Percentiles rank a stretch among this genome's conserved stretches.
Conservation (phyloP, 2,113 vertebrate genomes). For the Haemorhous mexicanus region DNA sequence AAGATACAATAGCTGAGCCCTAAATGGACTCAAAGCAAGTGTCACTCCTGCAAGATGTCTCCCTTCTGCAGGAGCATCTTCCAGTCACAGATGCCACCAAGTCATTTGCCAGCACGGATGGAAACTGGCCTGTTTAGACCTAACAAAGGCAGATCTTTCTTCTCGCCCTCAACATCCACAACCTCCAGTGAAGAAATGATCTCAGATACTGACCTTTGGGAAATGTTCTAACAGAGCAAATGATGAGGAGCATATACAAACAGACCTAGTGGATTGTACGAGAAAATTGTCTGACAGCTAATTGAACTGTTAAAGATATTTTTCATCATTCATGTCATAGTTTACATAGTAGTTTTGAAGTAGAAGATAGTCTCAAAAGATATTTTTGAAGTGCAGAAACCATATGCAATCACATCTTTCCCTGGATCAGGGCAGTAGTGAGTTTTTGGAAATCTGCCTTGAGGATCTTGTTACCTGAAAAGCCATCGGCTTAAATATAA, state of each 20-base stretch:
- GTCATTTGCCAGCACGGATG: background rate
- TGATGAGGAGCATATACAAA: background rate
- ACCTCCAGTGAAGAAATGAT: background rate
- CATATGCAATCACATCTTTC: background rate
- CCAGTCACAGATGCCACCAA: fast-evolving
- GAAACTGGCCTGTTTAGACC: background rate
- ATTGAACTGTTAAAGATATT: background rate
- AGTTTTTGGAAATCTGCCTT: background rate
- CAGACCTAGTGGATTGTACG: background rate
- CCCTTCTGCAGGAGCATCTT: background rate
- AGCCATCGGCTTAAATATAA: background rate
- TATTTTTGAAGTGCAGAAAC: background rate
- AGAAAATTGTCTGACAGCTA: background rate
- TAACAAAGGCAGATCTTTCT: background rate
- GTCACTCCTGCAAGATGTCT: background rate
- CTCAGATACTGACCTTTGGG: background rate
- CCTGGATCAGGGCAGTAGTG: background rate
- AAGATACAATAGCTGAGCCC: background rate
- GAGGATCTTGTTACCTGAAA: background rate
- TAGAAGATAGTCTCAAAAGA: background rate
- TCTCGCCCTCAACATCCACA: background rate
- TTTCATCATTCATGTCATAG: background rate
- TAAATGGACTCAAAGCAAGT: background rate
- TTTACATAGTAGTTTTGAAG: background rate
- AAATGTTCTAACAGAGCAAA: background rate